A percentile compares a stretch with the other conserved stretches of the same genome.
Evolutionary conservation across 2,113 vertebrate species (phyloP).

Genomic region (Callopanchax toddi): DNA sequence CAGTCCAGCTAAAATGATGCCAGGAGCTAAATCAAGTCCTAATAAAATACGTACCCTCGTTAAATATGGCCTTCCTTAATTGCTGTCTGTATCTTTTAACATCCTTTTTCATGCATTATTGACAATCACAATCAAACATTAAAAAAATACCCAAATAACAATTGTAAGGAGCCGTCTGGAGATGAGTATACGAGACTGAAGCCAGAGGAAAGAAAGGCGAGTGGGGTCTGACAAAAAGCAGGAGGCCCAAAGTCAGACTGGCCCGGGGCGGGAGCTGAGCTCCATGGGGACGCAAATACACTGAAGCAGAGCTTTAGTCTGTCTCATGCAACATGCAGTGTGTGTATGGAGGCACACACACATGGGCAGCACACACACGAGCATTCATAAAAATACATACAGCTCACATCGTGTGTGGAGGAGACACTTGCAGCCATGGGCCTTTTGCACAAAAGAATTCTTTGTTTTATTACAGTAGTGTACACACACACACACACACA

Average conservation of each 20-base stretch:
- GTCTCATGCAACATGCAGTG: constrained; percentile 31
- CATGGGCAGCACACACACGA: constrained; percentile 29
- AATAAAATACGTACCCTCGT: constrained; percentile 8
- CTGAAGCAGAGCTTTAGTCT: constrained; percentile 22
- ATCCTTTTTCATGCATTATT: constrained; percentile 12
- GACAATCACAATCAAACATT: constrained; percentile 9
- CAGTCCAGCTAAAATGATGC: neutral
- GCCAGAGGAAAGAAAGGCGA: constrained; percentile 57
- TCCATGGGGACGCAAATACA: constrained; percentile 45
- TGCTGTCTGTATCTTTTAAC: constrained; percentile 17
- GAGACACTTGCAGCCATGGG: constrained; percentile 43
- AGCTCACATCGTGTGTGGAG: constrained; percentile 19
- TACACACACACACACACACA: constrained; percentile 15
- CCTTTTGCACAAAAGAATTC: constrained; percentile 46
- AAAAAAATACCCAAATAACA: neutral
- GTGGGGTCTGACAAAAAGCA: constrained; percentile 60
- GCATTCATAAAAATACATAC: constrained; percentile 31
- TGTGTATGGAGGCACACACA: constrained; percentile 31
- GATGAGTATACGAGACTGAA: constrained; percentile 38
- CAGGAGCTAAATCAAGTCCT: constrained; percentile 20
- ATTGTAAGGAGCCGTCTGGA: constrained; percentile 29
- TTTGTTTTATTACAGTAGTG: constrained; percentile 53
- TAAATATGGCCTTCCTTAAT: constrained; percentile 4
- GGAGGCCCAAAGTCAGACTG: constrained; percentile 46
- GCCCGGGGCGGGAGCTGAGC: constrained; percentile 38